Evolutionary conservation across 2,113 vertebrate genomes (phyloP).

Genomic region (Otolemur garnettii): DNA sequence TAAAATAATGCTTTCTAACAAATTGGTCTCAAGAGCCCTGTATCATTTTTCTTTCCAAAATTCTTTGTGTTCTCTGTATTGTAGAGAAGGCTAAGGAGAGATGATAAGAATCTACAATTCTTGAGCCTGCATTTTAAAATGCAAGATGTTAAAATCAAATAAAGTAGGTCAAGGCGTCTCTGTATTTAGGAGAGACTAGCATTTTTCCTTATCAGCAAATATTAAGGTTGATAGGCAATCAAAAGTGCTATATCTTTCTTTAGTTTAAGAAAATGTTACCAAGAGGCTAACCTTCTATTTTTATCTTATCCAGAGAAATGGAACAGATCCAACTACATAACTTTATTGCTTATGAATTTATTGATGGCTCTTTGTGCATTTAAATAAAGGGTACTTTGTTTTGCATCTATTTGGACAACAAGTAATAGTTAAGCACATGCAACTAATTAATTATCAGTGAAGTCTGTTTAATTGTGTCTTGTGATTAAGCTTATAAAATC

Average conservation of each 20-base stretch:
- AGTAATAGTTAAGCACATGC: constrained; percentile 73
- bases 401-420: constrained; percentile 69
- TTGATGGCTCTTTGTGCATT: constrained; percentile 44
- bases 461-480: constrained; percentile 69
- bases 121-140: constrained; percentile 78
- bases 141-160: constrained; percentile 79
- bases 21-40: constrained; percentile 69
- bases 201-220: constrained; percentile 76
- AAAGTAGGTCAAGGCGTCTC: constrained; percentile 80
- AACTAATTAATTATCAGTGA: constrained; percentile 77
- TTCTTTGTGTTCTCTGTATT: constrained; percentile 63
- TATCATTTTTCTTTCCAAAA: constrained; percentile 52
- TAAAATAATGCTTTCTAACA: constrained; percentile 71
- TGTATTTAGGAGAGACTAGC: constrained; percentile 56
- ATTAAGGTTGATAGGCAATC: constrained; percentile 78
- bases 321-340: constrained; percentile 37
- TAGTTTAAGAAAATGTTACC: constrained; percentile 70
- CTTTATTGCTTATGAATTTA: constrained; percentile 64
- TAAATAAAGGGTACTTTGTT: constrained; percentile 51
- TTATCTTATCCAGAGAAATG: constrained; percentile 60
- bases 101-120: constrained; percentile 74
- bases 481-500: constrained; percentile 62
- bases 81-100: constrained; percentile 62
- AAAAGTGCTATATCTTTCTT: constrained; percentile 73
- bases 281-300: constrained; percentile 66